A percentile compares a stretch with the other conserved stretches of the same genome.
phyloP scores from a whole-genome alignment of 2,797 vertebrate species.

The Syngnathus rostellatus region DNA sequence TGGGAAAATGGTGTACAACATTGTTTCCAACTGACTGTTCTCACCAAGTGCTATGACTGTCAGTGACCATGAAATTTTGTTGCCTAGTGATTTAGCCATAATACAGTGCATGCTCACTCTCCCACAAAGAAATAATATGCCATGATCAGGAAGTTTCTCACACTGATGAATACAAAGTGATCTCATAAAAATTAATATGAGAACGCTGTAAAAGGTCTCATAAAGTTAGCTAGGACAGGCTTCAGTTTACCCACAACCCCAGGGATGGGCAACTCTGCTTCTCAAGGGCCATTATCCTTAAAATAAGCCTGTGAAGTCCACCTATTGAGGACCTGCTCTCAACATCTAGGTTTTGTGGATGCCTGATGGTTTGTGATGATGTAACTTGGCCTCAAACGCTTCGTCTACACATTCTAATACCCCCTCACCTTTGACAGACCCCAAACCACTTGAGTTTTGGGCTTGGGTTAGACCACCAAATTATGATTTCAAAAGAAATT shows the following conservation, averaged over 20 bases:
- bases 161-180: background rate
- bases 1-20: background rate
- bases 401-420: conserved; percentile 13
- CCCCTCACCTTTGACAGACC: conserved; percentile 19
- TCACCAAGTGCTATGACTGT: background rate
- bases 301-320: background rate
- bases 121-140: conserved; percentile 4
- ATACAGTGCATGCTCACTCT: background rate
- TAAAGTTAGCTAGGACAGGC: too few relatives aligned
- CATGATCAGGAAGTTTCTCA: background rate
- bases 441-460: conserved; percentile 26
- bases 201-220: background rate
- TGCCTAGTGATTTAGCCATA: conserved; percentile 3
- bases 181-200: background rate
- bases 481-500: conserved; percentile 49
- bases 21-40: background rate
- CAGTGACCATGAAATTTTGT: background rate
- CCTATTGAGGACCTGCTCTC: background rate
- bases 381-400: conserved; percentile 25
- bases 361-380: conserved; percentile 25
- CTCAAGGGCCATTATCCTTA: too few relatives aligned
- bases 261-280: too few relatives aligned
- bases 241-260: too few relatives aligned
- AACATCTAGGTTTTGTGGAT: background rate
- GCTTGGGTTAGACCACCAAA: conserved; percentile 42